Percentiles rank a stretch among this genome's conserved stretches.
Evolutionary conservation across 2,888 invertebrate genomes (phyloP).

Genomic region (Adelognathus sp.): DNA sequence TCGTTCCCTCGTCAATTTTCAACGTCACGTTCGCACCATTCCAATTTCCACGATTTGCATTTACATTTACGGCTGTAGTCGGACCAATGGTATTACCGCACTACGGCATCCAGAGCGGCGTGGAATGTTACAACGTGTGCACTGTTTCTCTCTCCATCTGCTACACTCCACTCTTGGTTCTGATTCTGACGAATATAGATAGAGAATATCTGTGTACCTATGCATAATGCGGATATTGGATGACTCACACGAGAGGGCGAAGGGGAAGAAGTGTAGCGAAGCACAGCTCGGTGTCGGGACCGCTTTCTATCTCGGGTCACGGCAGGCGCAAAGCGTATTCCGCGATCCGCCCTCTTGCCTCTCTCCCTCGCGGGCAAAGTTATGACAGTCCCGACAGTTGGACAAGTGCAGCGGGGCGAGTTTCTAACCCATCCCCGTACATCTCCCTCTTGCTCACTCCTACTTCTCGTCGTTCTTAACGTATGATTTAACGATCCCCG

Average conservation of each 20-base stretch:
- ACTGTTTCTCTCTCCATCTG: not conserved
- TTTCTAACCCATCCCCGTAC: not conserved
- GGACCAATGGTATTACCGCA: slow-evolving; percentile 36
- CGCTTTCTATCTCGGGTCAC: slow-evolving; percentile 35
- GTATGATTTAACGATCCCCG: slow-evolving; percentile 70
- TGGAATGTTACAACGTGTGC: too few species aligned
- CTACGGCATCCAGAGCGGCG: not conserved
- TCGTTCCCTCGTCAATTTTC: slow-evolving; percentile 44
- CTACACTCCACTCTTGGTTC: too few species aligned
- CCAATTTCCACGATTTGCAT: slow-evolving; percentile 42
- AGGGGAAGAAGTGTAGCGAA: not conserved
- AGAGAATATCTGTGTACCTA: too few species aligned
- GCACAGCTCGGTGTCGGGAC: not conserved
- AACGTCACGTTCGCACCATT: slow-evolving; percentile 35
- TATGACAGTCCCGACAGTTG: slow-evolving; percentile 59
- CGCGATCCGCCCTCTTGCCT: not conserved
- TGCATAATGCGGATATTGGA: not conserved
- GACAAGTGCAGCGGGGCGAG: slow-evolving; percentile 59
- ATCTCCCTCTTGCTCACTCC: not conserved
- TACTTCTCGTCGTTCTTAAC: slow-evolving; percentile 52
- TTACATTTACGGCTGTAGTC: slow-evolving; percentile 48
- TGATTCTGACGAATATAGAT: too few species aligned
- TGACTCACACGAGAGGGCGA: not conserved
- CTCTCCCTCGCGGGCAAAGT: slow-evolving; percentile 24
- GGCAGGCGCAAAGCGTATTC: slow-evolving; percentile 44